A percentile compares a stretch with the other conserved stretches of the same genome.
Conservation (phyloP, 2,113 vertebrate species). For the Otocyon megalotis region DNA sequence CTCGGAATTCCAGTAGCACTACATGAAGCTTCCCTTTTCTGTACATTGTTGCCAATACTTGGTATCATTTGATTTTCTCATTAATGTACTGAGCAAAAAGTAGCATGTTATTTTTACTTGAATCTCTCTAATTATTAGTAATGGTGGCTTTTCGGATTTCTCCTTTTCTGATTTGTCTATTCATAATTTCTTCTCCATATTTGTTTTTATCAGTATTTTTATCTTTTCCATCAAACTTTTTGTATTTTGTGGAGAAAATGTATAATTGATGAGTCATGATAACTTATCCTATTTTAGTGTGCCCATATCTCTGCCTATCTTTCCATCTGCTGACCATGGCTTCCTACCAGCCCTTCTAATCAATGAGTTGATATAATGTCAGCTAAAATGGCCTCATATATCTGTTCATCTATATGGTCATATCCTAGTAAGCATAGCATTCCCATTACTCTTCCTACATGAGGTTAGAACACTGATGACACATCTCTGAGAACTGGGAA, state of each 20-base stretch:
- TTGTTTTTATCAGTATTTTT: slow-evolving; percentile 18
- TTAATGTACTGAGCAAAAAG: neutral
- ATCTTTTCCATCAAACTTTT: neutral
- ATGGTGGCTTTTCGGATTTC: neutral
- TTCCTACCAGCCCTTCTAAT: neutral
- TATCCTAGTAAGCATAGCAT: neutral
- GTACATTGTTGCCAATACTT: neutral
- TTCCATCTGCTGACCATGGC: neutral
- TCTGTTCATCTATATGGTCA: neutral
- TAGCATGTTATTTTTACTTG: neutral
- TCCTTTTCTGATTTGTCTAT: neutral
- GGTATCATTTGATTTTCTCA: neutral
- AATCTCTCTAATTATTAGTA: neutral
- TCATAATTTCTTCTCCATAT: neutral
- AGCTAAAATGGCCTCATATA: neutral
- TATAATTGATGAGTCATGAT: neutral
- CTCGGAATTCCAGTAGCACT: neutral
- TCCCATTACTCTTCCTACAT: neutral
- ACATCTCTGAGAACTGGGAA: neutral
- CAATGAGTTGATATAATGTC: neutral
- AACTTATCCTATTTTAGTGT: slow-evolving; percentile 14
- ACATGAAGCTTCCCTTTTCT: neutral
- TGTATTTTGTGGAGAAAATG: slow-evolving; percentile 27
- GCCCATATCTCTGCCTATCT: neutral
- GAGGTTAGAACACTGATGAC: neutral